A percentile compares a stretch with the other conserved stretches of the same genome.
Evolutionary conservation across 2,888 invertebrate species (phyloP).

Genomic region (Lottia scabra): DNA sequence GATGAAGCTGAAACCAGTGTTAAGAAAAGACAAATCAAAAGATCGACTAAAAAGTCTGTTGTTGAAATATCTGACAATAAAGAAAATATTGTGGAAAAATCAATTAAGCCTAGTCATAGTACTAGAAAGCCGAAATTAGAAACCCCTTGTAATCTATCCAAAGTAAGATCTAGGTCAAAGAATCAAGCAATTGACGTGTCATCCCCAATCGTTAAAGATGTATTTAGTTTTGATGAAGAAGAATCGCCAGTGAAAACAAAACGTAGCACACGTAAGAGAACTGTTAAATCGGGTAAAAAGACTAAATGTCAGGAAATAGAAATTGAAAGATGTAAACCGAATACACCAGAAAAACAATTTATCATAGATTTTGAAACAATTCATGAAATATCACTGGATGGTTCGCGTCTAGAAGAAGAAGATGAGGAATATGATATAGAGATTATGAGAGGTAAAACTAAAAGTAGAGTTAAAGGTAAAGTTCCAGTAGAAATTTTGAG

Average conservation of each 20-base stretch:
- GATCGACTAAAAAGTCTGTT: conserved; percentile 11
- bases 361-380: neutral
- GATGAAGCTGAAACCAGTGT: conserved; percentile 14
- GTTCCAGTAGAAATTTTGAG: too few species aligned
- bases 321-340: neutral
- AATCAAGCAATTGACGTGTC: neutral
- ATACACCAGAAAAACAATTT: neutral
- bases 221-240: conserved; percentile 19
- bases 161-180: neutral
- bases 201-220: neutral
- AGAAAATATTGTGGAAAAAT: neutral
- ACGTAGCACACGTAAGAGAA: conserved; percentile 1
- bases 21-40: conserved; percentile 10
- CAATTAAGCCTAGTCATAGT: too few species aligned
- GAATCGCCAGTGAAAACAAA: conserved; percentile 3
- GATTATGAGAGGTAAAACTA: too few species aligned
- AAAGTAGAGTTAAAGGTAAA: too few species aligned
- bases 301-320: neutral
- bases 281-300: neutral
- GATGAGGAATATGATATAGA: too few species aligned
- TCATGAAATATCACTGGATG: neutral
- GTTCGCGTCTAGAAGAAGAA: too few species aligned
- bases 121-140: neutral
- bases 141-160: neutral
- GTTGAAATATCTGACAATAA: neutral